These are phyloP conservation scores for Endotricha flammealis DNA, from an alignment of 2,888 invertebrate genomes.

Conservation along the genomic window DNA sequence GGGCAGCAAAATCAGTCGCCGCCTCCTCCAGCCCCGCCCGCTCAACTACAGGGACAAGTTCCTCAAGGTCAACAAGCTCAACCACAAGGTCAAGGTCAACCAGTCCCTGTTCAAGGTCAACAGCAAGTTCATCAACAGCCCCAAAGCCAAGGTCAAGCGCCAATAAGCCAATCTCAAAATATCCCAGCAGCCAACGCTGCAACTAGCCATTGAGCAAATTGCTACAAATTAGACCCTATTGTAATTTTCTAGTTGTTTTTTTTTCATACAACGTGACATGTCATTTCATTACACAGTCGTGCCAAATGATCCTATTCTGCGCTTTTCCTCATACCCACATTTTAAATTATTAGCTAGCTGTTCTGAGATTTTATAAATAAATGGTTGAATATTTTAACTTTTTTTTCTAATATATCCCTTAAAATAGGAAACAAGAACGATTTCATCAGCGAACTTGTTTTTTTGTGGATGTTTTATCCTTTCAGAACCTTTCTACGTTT, in stretches of 20 bases:
- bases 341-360: conserved; percentile 10
- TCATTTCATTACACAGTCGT: conserved; percentile 26
- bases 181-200: not conserved
- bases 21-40: conserved; percentile 12
- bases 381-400: not conserved
- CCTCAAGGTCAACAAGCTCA: not conserved
- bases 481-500: too few relatives aligned
- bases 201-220: not conserved
- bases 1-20: not conserved
- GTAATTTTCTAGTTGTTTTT: conserved; percentile 4
- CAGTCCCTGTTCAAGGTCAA: not conserved
- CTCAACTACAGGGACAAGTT: conserved; percentile 4
- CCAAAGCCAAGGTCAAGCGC: conserved; percentile 3
- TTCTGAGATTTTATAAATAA: conserved; percentile 2
- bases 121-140: not conserved
- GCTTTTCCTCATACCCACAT: conserved; percentile 21
- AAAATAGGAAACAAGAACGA: too few relatives aligned
- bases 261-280: conserved; percentile 14
- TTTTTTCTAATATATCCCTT: not conserved
- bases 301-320: conserved; percentile 31
- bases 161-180: not conserved
- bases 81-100: not conserved
- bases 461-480: too few relatives aligned
- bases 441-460: too few relatives aligned
- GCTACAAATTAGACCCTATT: not conserved